Base-by-base conservation (phyloP, 2,888 invertebrate species). In the Fissipunctia ypsillon region DNA sequence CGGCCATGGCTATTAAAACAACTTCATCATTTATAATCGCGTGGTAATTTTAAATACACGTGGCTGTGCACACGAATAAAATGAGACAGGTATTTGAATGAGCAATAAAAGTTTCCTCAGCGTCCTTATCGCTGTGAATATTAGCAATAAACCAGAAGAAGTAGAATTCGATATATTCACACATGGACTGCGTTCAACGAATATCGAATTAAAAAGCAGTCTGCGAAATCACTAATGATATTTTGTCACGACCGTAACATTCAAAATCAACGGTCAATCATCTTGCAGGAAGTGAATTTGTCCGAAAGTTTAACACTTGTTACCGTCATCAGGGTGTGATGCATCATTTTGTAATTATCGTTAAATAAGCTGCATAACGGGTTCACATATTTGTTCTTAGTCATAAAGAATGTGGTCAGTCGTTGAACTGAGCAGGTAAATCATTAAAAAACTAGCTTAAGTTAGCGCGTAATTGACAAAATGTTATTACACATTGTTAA, bases 341-440 rank as follows among this genome's bases (percentile, higher is more conserved):
- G 56, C 28, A 56, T 19, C 28, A 56, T 31, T 56, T 56, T 10
- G 19, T 10, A 56, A 19, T 19, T 19, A 56, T 68, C 70, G 72
- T 71, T 60, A 61, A 68, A 70, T 68, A 45, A 56, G 28, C 28
- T 50, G 45, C 31, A 6, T 78, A 69, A 56, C 45, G 41, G 64
- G 41, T 50, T 41, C 60, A 69, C 80, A 56, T 48, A 65, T 73
- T 59, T 73, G 57, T 45, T 63, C 56, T 83, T 81, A 78, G 69
- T 81, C 84, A 78, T 52, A 7, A 67, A 77, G 64, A 73, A 77
- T 84, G 73, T 85, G 74, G 75, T 75, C 65, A 77, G 76, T 61
- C 74, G 41, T 70, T 65, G 80, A 75, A 85, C 85, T 65, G 45
- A 0, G 9, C 52, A 65, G 67, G 74, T 69, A 77, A 76, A 70